Conservation (phyloP, 2,888 invertebrate genomes). For the Xestia xanthographa region DNA sequence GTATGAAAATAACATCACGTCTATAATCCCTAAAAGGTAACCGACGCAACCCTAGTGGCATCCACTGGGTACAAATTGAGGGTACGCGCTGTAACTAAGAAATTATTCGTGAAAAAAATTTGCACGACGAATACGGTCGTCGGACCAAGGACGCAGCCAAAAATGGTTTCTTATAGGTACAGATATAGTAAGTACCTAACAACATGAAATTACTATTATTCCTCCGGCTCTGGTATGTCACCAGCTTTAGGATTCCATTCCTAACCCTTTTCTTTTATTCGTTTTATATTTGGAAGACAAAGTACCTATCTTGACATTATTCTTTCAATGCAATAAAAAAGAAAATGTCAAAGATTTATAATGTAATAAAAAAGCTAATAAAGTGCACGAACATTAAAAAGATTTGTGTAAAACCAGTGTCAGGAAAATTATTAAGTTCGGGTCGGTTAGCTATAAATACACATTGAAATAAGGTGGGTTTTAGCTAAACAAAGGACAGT, state of each 20-base stretch:
- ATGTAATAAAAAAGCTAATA: not conserved
- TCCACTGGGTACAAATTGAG: not conserved
- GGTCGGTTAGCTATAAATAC: not conserved
- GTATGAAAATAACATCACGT: not conserved
- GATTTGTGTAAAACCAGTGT: not conserved
- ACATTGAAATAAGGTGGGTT: not conserved
- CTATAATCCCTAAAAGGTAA: not conserved
- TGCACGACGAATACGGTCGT: too few relatives aligned
- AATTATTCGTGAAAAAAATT: not conserved
- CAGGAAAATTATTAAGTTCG: not conserved
- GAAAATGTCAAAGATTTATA: not conserved
- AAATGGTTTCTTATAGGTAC: not conserved
- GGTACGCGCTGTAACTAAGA: not conserved
- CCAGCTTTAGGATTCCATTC: not conserved
- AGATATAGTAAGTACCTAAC: not conserved
- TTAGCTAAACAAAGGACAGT: not conserved
- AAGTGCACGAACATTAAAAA: not conserved
- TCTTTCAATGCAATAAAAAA: not conserved
- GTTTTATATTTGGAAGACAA: slow-evolving; percentile 9
- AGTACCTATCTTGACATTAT: not conserved
- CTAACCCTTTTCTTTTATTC: not conserved
- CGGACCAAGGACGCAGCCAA: not conserved
- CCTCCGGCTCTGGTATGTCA: not conserved
- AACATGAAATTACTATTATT: not conserved
- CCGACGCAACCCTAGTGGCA: not conserved